Conservation (phyloP, 2,888 invertebrate species). For the Ormyrus nitidulus region DNA sequence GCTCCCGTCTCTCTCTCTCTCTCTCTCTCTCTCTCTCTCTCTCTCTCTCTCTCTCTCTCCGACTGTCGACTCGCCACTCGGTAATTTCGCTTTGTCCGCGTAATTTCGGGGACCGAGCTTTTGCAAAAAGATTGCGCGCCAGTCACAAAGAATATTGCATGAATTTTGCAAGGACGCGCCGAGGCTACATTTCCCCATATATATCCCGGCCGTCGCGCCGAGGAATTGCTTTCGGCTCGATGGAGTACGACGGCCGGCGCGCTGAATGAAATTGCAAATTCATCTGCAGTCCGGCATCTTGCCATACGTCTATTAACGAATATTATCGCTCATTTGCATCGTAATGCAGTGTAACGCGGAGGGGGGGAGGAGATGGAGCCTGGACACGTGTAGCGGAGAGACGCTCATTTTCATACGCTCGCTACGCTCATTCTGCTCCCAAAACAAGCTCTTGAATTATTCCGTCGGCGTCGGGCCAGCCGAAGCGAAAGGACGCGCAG, state of each 20-base stretch:
- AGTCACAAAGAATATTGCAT: constrained; percentile 13
- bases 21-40: too few relatives aligned
- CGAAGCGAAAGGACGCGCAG: constrained; percentile 31
- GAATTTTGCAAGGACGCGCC: constrained; percentile 15
- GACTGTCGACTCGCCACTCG: too few relatives aligned
- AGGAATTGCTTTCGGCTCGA: too few relatives aligned
- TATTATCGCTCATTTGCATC: constrained; percentile 57
- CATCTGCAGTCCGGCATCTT: constrained; percentile 33
- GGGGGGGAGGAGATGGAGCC: constrained; percentile 1
- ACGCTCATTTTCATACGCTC: constrained; percentile 52
- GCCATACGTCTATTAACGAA: constrained; percentile 56
- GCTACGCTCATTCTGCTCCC: constrained; percentile 41
- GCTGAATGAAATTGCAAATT: constrained; percentile 50
- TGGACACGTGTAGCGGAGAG: constrained; percentile 47
- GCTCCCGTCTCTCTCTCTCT: too few relatives aligned
- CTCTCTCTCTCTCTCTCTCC: too few relatives aligned
- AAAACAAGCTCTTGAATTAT: constrained; percentile 57
- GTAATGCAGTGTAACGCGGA: constrained; percentile 47
- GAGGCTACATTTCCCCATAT: not conserved
- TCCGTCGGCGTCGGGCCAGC: constrained; percentile 51
- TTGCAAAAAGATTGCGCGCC: too few relatives aligned
- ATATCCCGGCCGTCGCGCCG: too few relatives aligned
- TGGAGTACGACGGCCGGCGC: not conserved
- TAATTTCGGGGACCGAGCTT: too few relatives aligned
- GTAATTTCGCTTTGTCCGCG: too few relatives aligned